Conservation (phyloP, 2,888 invertebrate species). For the Trissolcus brochymenae region DNA sequence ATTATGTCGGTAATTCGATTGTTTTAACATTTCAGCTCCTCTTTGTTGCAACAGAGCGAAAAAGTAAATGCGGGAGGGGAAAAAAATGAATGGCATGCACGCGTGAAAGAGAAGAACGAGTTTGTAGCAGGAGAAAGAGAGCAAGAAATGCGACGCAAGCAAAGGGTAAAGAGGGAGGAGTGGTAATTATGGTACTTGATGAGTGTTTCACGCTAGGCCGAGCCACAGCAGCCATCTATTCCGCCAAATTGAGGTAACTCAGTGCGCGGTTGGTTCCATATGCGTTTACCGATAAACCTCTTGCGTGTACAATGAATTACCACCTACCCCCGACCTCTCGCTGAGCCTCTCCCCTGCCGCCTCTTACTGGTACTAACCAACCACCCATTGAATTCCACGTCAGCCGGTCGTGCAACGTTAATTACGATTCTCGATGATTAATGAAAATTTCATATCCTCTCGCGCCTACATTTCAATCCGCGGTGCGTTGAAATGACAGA, state of each 20-base stretch:
- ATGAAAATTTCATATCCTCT: conserved; percentile 60
- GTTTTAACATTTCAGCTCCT: conserved; percentile 25
- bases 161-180: conserved; percentile 11
- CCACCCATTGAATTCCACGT: conserved; percentile 57
- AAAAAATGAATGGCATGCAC: conserved; percentile 6
- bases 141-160: conserved; percentile 35
- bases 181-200: conserved; percentile 70
- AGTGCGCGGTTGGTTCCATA: conserved; percentile 63
- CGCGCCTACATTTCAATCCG: conserved; percentile 50
- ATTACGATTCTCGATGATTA: conserved; percentile 59
- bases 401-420: conserved; percentile 58
- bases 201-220: conserved; percentile 69
- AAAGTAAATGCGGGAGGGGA: not conserved
- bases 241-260: conserved; percentile 65
- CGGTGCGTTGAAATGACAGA: conserved; percentile 55
- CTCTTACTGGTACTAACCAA: conserved; percentile 55
- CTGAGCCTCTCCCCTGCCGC: conserved; percentile 13
- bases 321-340: conserved; percentile 36
- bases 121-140: conserved; percentile 33
- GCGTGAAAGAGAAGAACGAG: conserved; percentile 17
- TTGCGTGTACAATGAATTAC: conserved; percentile 59
- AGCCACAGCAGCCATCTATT: conserved; percentile 65
- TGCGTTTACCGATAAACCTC: conserved; percentile 62
- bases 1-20: conserved; percentile 33
- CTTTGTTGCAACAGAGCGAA: not conserved